Percentiles rank a stretch among this genome's conserved stretches.
phyloP scores from a whole-genome alignment of 2,888 invertebrate species.

The Ormia ochracea region DNA sequence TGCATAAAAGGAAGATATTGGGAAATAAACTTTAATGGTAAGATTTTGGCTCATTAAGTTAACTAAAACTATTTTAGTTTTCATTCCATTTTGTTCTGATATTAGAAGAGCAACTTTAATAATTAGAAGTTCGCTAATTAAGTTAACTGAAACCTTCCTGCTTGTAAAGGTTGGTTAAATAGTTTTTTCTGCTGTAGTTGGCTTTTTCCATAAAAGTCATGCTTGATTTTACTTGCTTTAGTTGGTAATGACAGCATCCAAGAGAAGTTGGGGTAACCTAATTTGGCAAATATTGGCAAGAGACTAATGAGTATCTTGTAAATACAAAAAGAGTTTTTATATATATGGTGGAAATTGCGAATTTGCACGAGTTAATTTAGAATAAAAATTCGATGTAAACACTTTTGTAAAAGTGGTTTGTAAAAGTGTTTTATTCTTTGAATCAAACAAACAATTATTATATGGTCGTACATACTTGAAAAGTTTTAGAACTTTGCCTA shows the following conservation, averaged over 20 bases:
- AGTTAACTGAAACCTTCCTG: slow-evolving; percentile 34
- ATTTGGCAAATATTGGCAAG: background rate
- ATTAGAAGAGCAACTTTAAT: slow-evolving; percentile 65
- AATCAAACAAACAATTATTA: slow-evolving; percentile 39
- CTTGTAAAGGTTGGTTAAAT: background rate
- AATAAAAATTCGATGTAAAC: background rate
- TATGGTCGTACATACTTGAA: slow-evolving; percentile 35
- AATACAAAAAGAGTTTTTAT: background rate
- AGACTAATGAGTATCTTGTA: slow-evolving; percentile 35
- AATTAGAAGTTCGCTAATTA: slow-evolving; percentile 73
- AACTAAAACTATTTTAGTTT: too few species aligned
- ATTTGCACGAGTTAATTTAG: background rate
- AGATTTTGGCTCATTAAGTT: too few species aligned
- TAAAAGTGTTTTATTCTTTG: background rate
- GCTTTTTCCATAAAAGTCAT: slow-evolving; percentile 1
- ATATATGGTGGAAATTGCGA: background rate
- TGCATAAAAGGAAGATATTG: too few species aligned
- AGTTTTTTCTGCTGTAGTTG: background rate
- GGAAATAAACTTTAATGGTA: too few species aligned
- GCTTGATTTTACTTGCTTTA: background rate
- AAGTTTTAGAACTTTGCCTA: background rate
- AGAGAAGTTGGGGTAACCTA: background rate
- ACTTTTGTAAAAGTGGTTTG: too few species aligned
- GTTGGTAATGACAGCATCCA: slow-evolving; percentile 14
- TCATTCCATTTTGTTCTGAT: too few species aligned